Conservation (phyloP, 2,797 vertebrate species). For the Coendou prehensilis region DNA sequence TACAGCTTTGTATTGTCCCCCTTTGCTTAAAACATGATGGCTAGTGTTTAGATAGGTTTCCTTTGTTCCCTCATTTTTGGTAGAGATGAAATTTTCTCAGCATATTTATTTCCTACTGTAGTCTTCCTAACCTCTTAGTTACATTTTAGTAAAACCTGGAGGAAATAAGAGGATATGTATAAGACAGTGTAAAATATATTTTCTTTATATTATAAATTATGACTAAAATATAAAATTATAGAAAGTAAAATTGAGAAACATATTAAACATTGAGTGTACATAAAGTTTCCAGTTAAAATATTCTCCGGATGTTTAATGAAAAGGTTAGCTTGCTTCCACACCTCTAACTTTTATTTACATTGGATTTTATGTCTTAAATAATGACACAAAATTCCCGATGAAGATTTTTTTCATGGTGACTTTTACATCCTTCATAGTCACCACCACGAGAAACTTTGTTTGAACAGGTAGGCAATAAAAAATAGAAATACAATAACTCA, state of each 20-base stretch:
- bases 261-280: background rate
- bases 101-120: background rate
- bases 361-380: constrained; percentile 59
- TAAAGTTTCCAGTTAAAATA: constrained; percentile 57
- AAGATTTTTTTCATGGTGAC: constrained; percentile 39
- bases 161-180: background rate
- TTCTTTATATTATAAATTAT: constrained; percentile 45
- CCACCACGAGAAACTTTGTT: constrained; percentile 18
- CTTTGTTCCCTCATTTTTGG: background rate
- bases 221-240: constrained; percentile 24
- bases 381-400: constrained; percentile 30
- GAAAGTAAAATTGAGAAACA: constrained; percentile 20
- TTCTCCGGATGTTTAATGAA: constrained; percentile 39
- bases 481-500: background rate
- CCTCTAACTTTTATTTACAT: constrained; percentile 21
- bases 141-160: background rate
- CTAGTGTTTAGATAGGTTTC: background rate
- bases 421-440: constrained; percentile 27
- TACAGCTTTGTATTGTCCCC: background rate
- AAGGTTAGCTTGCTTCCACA: background rate
- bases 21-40: background rate
- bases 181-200: background rate
- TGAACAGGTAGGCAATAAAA: constrained; percentile 12
- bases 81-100: background rate
- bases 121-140: background rate